Evolutionary conservation across 1,140 invertebrate species (phyloP), one percentile per base, ranked within the genome.

Genomic region (Drosophila tropicalis): DNA sequence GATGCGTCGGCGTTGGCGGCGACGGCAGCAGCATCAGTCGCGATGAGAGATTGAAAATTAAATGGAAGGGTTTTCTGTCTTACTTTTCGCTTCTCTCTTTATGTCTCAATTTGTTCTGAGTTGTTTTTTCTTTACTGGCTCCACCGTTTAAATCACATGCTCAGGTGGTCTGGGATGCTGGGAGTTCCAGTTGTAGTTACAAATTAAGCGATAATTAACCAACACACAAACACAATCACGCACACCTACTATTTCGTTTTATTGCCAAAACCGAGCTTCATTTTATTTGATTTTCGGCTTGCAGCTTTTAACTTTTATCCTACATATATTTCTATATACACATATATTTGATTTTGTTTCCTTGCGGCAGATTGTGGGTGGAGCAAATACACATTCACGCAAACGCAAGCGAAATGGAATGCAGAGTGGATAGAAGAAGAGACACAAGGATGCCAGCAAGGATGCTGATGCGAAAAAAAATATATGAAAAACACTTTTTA

Each of bases 401-500:
- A 71, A 56, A 62, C 51, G 54, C 47, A 63, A 12, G 34, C 77
- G 54, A 55, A 55, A 65, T 67, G 60, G 57, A 76, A 76, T 76
- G 74, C 74, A 61, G 36, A 75, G 51, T 66, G 57, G 32, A 57
- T 34, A 13, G 47, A 60, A 56, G 73, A 71, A 57, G 51, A 39
- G 32, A 68, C 64, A 71, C 57, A 83, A 83, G 76, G 83, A 87
- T 87, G 84, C 84, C 87, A 69, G 34, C 51, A 54, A 54, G 41
- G 55, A 17, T 58, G 56, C 56, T 58, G 32, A 15, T 36, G 44
- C 44, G n/a, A 19, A 51, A 22, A 51, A 51, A 22, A 51, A 19
- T 19, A 17, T 2, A 17, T 47, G 9, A 15, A 9, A 17, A 17
- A 47, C 44, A 19, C 44, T 47, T 47, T 47, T 47, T 5, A 47